Evolutionary conservation across 2,797 vertebrate genomes (phyloP).

Genomic region (Acropternis orthonyx): DNA sequence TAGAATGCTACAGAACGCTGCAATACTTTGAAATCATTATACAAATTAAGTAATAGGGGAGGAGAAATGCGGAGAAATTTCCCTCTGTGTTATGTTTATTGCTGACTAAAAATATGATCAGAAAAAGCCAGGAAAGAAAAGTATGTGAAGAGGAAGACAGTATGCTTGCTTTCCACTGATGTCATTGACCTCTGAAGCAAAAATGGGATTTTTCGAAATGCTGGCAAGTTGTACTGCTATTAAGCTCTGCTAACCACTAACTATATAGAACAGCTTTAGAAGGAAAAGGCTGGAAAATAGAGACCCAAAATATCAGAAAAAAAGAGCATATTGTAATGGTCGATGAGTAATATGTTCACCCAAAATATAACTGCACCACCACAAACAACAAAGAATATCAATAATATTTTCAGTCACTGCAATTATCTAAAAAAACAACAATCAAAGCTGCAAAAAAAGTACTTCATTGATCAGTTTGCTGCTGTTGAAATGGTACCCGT

Average conservation of each 20-base stretch:
- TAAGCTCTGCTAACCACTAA: slow-evolving; percentile 13
- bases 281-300: not conserved
- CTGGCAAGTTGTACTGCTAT: not conserved
- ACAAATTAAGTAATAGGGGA: not conserved
- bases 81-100: not conserved
- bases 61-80: not conserved
- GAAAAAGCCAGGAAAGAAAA: not conserved
- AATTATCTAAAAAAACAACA: not conserved
- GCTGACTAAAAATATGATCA: not conserved
- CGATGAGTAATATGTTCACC: not conserved
- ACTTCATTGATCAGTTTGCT: not conserved
- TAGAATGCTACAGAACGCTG: not conserved
- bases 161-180: slow-evolving; percentile 2
- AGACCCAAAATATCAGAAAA: not conserved
- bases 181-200: not conserved
- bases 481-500: not conserved
- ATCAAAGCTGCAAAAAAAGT: not conserved
- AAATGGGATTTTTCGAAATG: not conserved
- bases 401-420: not conserved
- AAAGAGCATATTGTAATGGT: not conserved
- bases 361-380: not conserved
- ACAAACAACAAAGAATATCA: not conserved
- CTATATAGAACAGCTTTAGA: not conserved
- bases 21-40: not conserved
- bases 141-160: not conserved